These are phyloP conservation scores for Aix galericulata DNA, from an alignment of 2,113 vertebrate genomes.

Conservation along the genomic window DNA sequence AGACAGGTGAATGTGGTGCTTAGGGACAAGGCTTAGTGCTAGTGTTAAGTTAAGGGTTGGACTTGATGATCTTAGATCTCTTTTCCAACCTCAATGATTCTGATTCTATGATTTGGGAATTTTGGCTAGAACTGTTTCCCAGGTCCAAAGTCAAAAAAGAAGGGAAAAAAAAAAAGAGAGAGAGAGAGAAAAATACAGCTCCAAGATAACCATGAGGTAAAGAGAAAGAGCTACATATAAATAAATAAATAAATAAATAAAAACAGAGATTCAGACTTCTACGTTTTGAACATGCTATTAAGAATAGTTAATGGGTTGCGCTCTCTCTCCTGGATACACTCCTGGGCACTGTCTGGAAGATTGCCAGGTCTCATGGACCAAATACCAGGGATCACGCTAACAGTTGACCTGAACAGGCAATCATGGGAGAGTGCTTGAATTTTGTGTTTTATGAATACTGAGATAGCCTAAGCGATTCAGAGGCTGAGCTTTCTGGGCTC, in stretches of 20 bases:
- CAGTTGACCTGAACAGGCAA: not conserved
- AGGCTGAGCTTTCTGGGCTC: not conserved
- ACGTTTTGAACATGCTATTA: not conserved
- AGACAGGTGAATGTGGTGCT: too few species aligned
- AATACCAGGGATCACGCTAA: not conserved
- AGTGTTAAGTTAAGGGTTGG: too few species aligned
- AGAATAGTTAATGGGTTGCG: not conserved
- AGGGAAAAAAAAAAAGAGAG: too few species aligned
- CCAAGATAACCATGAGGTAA: rapidly evolving
- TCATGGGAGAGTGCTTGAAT: not conserved
- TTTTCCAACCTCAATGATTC: too few species aligned
- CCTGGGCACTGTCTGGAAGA: not conserved
- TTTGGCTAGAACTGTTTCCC: not conserved
- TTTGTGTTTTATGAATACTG: not conserved
- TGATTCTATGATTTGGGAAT: not conserved
- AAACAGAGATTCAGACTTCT: not conserved
- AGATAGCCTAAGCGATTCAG: not conserved
- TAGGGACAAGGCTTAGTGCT: too few species aligned
- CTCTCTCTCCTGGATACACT: not conserved
- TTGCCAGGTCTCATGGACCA: rapidly evolving
- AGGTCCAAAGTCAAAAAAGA: not conserved
- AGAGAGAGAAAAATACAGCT: not conserved
- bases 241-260: not conserved
- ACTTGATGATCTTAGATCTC: too few species aligned
- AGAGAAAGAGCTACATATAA: not conserved